Conservation (phyloP, 2,888 invertebrate genomes). For the Tachina fera region DNA sequence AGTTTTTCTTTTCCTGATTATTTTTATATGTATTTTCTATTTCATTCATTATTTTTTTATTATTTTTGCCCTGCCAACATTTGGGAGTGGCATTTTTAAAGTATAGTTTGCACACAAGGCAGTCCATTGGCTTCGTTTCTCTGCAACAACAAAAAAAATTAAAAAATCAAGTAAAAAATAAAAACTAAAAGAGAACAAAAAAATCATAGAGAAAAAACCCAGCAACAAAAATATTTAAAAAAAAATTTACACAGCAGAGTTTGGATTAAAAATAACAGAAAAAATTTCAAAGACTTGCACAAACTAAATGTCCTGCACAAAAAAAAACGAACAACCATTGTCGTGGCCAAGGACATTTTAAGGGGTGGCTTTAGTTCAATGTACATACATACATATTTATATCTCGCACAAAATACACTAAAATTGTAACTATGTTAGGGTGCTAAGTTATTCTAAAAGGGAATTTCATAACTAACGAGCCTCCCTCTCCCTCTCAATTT, state of each 20-base stretch:
- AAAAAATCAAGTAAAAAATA: constrained; percentile 1
- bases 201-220: constrained; percentile 1
- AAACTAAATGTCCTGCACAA: constrained; percentile 17
- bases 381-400: too few species aligned
- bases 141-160: constrained; percentile 15
- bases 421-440: too few species aligned
- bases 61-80: constrained; percentile 54
- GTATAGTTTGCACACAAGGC: constrained; percentile 49
- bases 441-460: too few species aligned
- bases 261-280: constrained; percentile 14
- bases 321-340: neutral
- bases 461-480: too few species aligned
- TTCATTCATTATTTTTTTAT: constrained; percentile 32
- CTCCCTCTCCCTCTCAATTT: too few species aligned
- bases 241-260: constrained; percentile 23
- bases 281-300: constrained; percentile 5
- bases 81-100: constrained; percentile 61
- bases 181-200: constrained; percentile 18
- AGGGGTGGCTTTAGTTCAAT: neutral
- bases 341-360: neutral
- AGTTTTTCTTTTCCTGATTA: neutral
- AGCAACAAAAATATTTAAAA: constrained; percentile 12
- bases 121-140: constrained; percentile 60
- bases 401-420: too few species aligned
- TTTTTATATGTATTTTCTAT: constrained; percentile 12